These are phyloP conservation scores for Hanleya hanleyi DNA, from an alignment of 2,888 invertebrate genomes.

Conservation along the genomic window DNA sequence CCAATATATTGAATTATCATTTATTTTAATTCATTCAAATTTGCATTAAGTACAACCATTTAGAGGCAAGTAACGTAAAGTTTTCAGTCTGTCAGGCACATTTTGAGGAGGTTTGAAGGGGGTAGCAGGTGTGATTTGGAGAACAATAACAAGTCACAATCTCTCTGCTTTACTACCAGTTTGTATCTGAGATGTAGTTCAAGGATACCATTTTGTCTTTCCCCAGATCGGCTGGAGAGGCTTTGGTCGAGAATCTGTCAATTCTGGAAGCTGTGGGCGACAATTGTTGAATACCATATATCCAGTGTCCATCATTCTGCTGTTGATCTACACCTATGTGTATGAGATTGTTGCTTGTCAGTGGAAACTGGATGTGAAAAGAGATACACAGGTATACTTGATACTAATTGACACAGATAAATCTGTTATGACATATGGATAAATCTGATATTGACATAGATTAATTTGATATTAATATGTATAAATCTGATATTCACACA, in stretches of 20 bases:
- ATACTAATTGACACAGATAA: neutral
- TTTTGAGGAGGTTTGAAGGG: too few relatives aligned
- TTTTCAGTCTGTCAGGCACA: too few relatives aligned
- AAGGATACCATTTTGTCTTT: constrained; percentile 16
- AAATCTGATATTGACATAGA: neutral
- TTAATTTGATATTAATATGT: neutral
- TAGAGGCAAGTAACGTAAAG: too few relatives aligned
- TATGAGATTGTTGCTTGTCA: constrained; percentile 70
- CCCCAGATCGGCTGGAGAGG: constrained; percentile 71
- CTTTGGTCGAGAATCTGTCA: constrained; percentile 59
- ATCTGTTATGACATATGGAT: neutral
- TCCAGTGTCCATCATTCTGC: constrained; percentile 55
- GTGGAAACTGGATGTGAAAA: constrained; percentile 66
- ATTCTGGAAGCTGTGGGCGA: constrained; percentile 46
- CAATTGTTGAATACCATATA: constrained; percentile 62
- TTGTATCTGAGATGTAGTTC: too few relatives aligned
- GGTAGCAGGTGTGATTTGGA: too few relatives aligned
- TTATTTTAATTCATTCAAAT: too few relatives aligned
- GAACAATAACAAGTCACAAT: too few relatives aligned
- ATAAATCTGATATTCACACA: too few relatives aligned
- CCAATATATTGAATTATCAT: too few relatives aligned
- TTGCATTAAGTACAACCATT: too few relatives aligned
- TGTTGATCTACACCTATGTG: constrained; percentile 66
- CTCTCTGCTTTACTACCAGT: too few relatives aligned
- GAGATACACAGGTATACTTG: constrained; percentile 53